Percentiles rank a stretch among this genome's conserved stretches.
phyloP scores from a whole-genome alignment of 2,888 invertebrate genomes.

The Drosophila antonietae region DNA sequence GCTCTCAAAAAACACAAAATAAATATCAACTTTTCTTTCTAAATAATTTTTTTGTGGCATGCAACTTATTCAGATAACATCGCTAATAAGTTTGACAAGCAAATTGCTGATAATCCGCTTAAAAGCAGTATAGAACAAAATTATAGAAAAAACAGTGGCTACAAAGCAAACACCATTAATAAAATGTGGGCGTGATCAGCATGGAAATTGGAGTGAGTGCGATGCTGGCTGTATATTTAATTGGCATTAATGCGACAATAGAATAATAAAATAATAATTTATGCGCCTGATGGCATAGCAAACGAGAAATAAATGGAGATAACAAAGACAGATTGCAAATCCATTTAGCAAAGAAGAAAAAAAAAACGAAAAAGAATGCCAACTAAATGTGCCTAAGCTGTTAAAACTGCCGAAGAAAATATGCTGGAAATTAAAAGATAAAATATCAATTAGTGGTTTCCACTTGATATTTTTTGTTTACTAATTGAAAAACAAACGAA shows the following conservation, averaged over 20 bases:
- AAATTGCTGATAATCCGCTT: conserved; percentile 55
- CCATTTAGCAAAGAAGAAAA: conserved; percentile 46
- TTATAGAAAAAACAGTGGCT: conserved; percentile 3
- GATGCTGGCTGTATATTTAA: conserved; percentile 33
- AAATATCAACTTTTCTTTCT: background rate
- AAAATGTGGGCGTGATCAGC: conserved; percentile 18
- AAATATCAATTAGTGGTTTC: conserved; percentile 72
- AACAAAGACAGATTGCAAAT: conserved; percentile 38
- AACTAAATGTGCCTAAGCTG: conserved; percentile 38
- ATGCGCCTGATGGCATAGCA: conserved; percentile 57
- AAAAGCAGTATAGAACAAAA: conserved; percentile 21
- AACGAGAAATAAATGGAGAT: conserved; percentile 35
- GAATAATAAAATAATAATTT: conserved; percentile 69
- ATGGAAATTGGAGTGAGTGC: conserved; percentile 12
- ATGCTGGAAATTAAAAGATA: conserved; percentile 71
- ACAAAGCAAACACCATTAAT: conserved; percentile 19
- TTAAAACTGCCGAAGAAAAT: conserved; percentile 14
- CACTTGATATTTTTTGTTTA: conserved; percentile 34
- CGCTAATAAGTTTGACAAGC: conserved; percentile 24
- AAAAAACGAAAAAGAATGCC: conserved; percentile 24
- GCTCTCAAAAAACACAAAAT: background rate
- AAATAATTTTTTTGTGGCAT: background rate
- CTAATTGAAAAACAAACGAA: conserved; percentile 75
- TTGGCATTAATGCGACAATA: conserved; percentile 51
- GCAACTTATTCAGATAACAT: conserved; percentile 37